These are phyloP conservation scores for Semnornis frantzii DNA, from an alignment of 2,113 vertebrate species.

Conservation along the genomic window DNA sequence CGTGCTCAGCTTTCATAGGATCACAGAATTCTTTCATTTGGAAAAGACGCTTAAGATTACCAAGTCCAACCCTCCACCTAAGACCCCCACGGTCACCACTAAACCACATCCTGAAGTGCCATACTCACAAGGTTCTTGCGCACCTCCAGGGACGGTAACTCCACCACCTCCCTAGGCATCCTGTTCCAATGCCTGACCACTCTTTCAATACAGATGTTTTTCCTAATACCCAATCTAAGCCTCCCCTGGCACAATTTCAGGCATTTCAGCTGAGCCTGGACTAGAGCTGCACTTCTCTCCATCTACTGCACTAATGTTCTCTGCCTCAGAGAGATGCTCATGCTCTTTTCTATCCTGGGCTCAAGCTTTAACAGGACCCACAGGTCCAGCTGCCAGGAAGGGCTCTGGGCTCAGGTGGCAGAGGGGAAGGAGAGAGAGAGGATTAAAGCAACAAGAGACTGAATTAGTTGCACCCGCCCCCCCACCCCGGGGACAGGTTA, in stretches of 20 bases:
- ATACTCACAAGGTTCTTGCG: too few relatives aligned
- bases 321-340: slow-evolving; percentile 63
- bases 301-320: slow-evolving; percentile 28
- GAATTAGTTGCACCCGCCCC: not conserved
- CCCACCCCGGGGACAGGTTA: not conserved
- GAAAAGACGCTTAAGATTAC: too few relatives aligned
- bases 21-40: too few relatives aligned
- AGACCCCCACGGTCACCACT: too few relatives aligned
- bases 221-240: too few relatives aligned
- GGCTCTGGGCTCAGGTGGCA: not conserved
- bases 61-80: too few relatives aligned
- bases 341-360: slow-evolving; percentile 5
- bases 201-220: too few relatives aligned
- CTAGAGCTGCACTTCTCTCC: not conserved
- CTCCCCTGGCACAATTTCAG: too few relatives aligned
- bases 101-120: too few relatives aligned
- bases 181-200: too few relatives aligned
- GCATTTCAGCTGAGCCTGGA: not conserved
- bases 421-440: not conserved
- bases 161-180: too few relatives aligned
- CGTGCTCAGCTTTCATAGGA: not conserved
- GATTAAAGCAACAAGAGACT: not conserved
- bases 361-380: not conserved
- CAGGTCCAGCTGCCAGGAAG: not conserved
- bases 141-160: too few relatives aligned